Base-by-base conservation (phyloP, 2,113 vertebrate genomes). In the Leptocoma aspasia region DNA sequence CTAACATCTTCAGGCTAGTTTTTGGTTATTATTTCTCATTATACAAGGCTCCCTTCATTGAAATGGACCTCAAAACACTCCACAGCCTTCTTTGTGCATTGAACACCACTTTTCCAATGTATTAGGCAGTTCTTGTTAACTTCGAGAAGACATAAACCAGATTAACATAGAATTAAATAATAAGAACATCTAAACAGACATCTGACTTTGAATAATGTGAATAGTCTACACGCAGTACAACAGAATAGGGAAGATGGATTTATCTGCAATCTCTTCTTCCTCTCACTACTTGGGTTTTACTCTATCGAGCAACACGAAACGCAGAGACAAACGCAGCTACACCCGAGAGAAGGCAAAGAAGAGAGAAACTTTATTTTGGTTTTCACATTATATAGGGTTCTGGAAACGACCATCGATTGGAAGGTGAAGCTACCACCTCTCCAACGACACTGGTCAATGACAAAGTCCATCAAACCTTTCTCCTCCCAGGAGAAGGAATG, bases 151-250 rank as follows among this genome's bases (percentile, higher is more conserved):
- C 14, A 33, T 42, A 35, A 68, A 91, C 6, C 5, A 31, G 11
- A 54, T 63, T 63, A 77, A 54, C 4, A 33, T 49, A 45, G 56
- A 95, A 59, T 50, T 59, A 83, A 70, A 27, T 41, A 27, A 68
- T 28, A 24, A 56, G 4, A 71, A 37, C 13, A 47, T 13, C 19
- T 19, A 26, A 22, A 24, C 20, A 53, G 56, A 17, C 19, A 28
- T 39, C 23, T 53, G 80, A 53, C 39, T 54, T 28, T 30, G 13
- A 56, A 35, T 22, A 12, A 8, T 33, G 15, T 37, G 17, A 79
- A 17, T 9, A 79, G 7, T 17, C 5, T 20, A 16, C 14, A 61
- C 1, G 0, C 10, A 61, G 7, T 20, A 17, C 23, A 7, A 26
- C 3, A 28, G 23, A 61, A 11, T 18, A 60, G 20, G n/a, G 26